Evolutionary conservation across 2,113 vertebrate genomes (phyloP).

Genomic region (Corythornis vintsioides): DNA sequence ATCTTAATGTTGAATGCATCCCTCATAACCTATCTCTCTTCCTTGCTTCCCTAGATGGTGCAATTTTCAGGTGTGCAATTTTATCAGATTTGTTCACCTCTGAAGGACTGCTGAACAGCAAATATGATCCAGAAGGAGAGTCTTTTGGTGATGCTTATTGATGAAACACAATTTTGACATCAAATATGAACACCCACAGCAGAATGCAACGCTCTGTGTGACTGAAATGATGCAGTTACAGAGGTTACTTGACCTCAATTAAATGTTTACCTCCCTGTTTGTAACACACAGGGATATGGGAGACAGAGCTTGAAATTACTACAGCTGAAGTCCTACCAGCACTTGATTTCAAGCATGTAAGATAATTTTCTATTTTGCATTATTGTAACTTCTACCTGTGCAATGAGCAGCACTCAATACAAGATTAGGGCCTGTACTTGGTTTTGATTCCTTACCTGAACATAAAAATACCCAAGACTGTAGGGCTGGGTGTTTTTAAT

Average conservation of each 20-base stretch:
- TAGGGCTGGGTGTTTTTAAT: not conserved
- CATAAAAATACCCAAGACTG: not conserved
- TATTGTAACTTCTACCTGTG: not conserved
- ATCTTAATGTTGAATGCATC: not conserved
- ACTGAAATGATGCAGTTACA: not conserved
- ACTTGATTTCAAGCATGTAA: accelerated
- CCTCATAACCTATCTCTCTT: not conserved
- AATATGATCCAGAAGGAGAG: not conserved
- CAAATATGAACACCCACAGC: not conserved
- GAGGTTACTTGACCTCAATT: not conserved
- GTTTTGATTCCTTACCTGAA: not conserved
- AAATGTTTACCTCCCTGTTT: not conserved
- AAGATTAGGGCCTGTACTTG: not conserved
- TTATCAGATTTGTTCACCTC: not conserved
- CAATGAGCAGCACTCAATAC: not conserved
- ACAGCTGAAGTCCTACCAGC: not conserved
- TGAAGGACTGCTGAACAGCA: not conserved
- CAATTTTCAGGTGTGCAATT: not conserved
- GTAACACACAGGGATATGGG: not conserved
- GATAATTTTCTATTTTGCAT: not conserved
- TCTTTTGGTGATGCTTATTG: not conserved
- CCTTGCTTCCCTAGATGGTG: not conserved
- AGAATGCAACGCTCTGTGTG: not conserved
- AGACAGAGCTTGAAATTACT: not conserved
- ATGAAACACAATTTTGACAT: not conserved